Base-by-base conservation (phyloP, 92 coral and sea anemone genomes). In the Zoanthus solanderi region DNA sequence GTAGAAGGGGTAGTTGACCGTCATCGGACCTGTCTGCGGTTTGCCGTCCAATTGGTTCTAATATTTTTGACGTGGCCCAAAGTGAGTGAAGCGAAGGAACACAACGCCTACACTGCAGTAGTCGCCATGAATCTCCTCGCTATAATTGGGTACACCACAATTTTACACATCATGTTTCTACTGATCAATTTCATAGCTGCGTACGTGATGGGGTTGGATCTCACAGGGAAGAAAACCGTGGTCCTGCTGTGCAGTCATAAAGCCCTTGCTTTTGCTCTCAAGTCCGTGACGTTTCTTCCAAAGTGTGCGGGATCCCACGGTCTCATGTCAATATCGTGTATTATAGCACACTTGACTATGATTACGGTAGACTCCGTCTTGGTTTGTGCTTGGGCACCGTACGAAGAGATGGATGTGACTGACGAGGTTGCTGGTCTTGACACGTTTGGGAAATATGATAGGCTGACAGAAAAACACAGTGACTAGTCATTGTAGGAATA, bases 181-280 rank as follows among this genome's bases (percentile, higher is more conserved):
- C 88, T 97, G 76, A 61, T 95, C 58, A 95, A 95, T 81, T 97
- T 90, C 91, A 78, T 92, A 48, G 92, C 91, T 71, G 89, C 94
- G 17, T 92, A 96, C 12, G 42, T 95, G 48, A 85, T 95, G 15
- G 85, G 89, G 8, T 92, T 95, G 42, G 83, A 89, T 67, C 84
- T 94, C 15, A 88, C 92, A 5, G 85, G 89, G 13, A 93, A 96
- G 74, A 97, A 97, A 87, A 92, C 98, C 9, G 86, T 94, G 7
- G 99, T 97, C 30, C 75, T 97, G 69, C 29, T 93, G 68, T 95
- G 93, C 15, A 97, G 99, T 83, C 98, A 92, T 60, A 97, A 97
- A 83, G 94, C 99, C 11, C 76, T 97, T 52, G 90, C 95, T 4
- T 90, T 95, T 71, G 96, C 98, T 10, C 74, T 95, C 66, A 91